Conservation (phyloP, 2,797 vertebrate genomes). For the Gila robusta region DNA sequence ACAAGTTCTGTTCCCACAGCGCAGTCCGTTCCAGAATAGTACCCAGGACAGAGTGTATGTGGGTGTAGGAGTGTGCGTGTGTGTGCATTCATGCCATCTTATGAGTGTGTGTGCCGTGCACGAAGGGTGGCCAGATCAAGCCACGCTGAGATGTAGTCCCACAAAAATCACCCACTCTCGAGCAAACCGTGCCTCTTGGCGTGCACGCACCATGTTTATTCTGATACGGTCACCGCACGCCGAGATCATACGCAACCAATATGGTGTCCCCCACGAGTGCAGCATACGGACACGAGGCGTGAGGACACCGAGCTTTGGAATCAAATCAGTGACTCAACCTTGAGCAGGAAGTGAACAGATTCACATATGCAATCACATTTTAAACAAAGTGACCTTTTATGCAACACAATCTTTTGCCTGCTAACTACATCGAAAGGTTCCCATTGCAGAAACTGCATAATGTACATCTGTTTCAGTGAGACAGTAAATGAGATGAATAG, state of each 20-base stretch:
- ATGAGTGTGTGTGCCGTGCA: conserved; percentile 23
- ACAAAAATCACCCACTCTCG: conserved; percentile 50
- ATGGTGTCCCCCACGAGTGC: conserved; percentile 65
- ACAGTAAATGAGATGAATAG: conserved; percentile 17
- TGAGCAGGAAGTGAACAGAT: conserved; percentile 15
- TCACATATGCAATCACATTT: background rate
- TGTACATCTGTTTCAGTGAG: background rate
- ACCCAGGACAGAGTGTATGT: conserved; percentile 44
- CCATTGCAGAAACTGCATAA: background rate
- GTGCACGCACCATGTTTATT: conserved; percentile 59
- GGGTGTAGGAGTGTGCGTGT: background rate
- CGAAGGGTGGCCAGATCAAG: conserved; percentile 54
- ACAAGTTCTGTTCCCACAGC: conserved; percentile 52
- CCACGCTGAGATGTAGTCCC: conserved; percentile 55
- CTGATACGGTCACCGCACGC: conserved; percentile 60
- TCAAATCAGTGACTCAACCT: conserved; percentile 46
- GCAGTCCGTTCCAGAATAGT: conserved; percentile 38
- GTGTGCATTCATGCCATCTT: background rate
- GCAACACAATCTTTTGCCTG: background rate
- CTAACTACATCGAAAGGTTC: background rate
- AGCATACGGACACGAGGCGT: conserved; percentile 62
- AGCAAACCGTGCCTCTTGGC: conserved; percentile 59
- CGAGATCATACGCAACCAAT: conserved; percentile 66
- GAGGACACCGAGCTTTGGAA: conserved; percentile 42
- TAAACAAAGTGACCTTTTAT: conserved; percentile 24